phyloP scores from a whole-genome alignment of 2,113 vertebrate genomes.

The Eira barbara region DNA sequence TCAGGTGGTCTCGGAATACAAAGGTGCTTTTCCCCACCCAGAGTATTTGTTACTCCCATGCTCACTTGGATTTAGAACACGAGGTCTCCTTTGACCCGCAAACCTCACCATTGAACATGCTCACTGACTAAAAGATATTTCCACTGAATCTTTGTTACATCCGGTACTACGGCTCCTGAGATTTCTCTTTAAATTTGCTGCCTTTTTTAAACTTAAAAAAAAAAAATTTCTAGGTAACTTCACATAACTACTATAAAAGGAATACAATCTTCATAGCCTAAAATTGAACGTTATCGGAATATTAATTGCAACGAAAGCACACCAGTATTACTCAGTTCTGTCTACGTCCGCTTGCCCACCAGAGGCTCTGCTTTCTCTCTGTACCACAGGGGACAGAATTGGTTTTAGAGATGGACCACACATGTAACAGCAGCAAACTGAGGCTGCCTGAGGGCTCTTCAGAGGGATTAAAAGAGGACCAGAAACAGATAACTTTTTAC shows the following conservation, averaged over 20 bases:
- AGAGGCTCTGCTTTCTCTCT: neutral
- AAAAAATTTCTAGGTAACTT: neutral
- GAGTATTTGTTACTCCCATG: neutral
- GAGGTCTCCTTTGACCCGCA: neutral
- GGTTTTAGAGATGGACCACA: neutral
- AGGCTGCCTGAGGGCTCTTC: neutral
- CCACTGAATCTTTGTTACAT: neutral
- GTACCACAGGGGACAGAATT: neutral
- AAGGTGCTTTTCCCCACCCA: neutral
- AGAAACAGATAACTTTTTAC: neutral
- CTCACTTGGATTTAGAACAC: neutral
- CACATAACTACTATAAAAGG: neutral
- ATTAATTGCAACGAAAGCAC: neutral
- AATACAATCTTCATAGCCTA: neutral
- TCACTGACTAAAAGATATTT: neutral
- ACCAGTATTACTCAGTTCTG: fast-evolving
- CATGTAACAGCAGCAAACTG: neutral
- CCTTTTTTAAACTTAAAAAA: neutral
- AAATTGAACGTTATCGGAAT: neutral
- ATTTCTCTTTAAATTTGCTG: neutral
- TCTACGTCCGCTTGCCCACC: neutral
- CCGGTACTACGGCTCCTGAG: neutral
- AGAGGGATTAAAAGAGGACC: neutral
- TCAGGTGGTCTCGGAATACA: neutral
- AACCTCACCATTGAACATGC: neutral